Evolutionary conservation across 1,140 invertebrate genomes (phyloP).

Genomic region (Cydia strobilella): DNA sequence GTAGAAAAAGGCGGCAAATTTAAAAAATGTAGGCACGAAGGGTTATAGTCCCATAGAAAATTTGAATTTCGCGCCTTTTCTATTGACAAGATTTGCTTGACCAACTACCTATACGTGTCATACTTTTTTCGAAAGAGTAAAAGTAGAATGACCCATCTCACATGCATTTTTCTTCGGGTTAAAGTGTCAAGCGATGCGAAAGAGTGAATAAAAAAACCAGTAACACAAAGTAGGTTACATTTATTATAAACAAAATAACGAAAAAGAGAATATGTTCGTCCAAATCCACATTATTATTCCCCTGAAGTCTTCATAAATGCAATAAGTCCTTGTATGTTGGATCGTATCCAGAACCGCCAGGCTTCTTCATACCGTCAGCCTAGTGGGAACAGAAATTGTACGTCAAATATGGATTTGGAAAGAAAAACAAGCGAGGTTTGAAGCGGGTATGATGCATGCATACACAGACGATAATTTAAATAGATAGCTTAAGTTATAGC

Average conservation of each 20-base stretch:
- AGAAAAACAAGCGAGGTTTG: slow-evolving; percentile 27
- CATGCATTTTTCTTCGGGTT: slow-evolving; percentile 11
- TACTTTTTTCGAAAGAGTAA: too few species aligned
- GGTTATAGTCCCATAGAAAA: too few species aligned
- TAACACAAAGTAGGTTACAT: slow-evolving; percentile 52
- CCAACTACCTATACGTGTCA: too few species aligned
- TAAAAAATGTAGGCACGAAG: too few species aligned
- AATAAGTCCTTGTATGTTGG: slow-evolving; percentile 52
- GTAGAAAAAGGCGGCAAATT: too few species aligned
- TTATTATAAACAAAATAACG: slow-evolving; percentile 62
- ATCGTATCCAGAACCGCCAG: slow-evolving; percentile 45
- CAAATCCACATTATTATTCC: slow-evolving; percentile 69
- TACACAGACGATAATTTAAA: background rate
- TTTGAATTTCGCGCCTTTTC: too few species aligned
- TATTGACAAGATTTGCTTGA: too few species aligned
- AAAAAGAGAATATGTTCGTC: slow-evolving; percentile 53
- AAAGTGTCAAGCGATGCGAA: slow-evolving; percentile 6
- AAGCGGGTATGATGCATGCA: slow-evolving; percentile 15
- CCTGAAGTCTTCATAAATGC: slow-evolving; percentile 65
- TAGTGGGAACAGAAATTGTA: slow-evolving; percentile 63
- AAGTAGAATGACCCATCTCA: too few species aligned
- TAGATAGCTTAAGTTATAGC: too few species aligned
- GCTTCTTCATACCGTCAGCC: slow-evolving; percentile 74
- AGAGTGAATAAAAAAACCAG: slow-evolving; percentile 25
- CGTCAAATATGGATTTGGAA: slow-evolving; percentile 73